These are phyloP conservation scores for Tyto alba DNA, from an alignment of 2,113 vertebrate genomes.

Conservation along the genomic window DNA sequence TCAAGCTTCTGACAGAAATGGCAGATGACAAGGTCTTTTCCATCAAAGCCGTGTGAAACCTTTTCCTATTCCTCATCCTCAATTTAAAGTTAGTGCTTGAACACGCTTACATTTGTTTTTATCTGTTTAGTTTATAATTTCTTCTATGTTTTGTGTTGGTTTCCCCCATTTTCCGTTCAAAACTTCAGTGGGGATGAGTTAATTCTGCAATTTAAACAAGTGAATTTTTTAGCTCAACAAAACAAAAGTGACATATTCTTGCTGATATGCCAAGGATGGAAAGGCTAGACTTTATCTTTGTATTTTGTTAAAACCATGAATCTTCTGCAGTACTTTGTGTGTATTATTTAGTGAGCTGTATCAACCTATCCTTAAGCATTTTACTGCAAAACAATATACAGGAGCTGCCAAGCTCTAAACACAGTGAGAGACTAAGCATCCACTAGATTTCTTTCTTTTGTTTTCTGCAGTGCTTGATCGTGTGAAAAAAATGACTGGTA, in stretches of 20 bases:
- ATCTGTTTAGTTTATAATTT: not conserved
- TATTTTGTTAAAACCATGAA: not conserved
- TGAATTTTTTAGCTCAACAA: not conserved
- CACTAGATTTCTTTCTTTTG: not conserved
- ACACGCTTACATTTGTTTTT: not conserved
- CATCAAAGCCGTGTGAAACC: not conserved
- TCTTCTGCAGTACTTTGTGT: not conserved
- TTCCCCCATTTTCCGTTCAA: not conserved
- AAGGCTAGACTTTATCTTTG: not conserved
- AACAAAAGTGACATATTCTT: not conserved
- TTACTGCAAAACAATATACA: not conserved
- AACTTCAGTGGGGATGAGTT: not conserved
- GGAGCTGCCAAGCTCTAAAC: not conserved
- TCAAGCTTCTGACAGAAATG: not conserved
- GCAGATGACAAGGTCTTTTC: not conserved
- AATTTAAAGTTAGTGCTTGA: not conserved
- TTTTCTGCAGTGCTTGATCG: not conserved
- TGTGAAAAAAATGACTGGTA: not conserved
- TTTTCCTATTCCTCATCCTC: not conserved
- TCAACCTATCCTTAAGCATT: not conserved
- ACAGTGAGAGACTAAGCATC: not conserved
- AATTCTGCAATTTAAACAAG: not conserved
- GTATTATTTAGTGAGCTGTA: not conserved
- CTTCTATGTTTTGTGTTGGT: not conserved
- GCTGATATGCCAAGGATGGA: not conserved